Base-by-base conservation (phyloP, 2,113 vertebrate species). In the Otus sunia region DNA sequence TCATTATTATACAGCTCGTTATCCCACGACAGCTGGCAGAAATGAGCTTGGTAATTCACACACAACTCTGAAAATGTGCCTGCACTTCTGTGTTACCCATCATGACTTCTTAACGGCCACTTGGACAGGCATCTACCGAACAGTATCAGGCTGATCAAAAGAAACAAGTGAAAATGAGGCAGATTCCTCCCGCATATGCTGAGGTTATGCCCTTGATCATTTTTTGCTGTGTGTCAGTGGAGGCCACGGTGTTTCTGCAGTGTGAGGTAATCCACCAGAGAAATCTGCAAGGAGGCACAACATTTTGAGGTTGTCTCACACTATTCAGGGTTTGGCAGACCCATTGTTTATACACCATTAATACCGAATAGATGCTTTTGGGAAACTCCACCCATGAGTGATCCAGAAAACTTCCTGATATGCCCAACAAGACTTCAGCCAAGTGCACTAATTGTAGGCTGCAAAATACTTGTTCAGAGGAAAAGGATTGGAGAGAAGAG, bases 371-470 rank as follows among this genome's bases (percentile, higher is more conserved):
- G 77, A 95, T 79, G 80, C 22, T 95, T 94, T 94, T 88, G 89
- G 95, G 94, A 97, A 97, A 95, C 96, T 91, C 92, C 92, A 95
- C 86, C 89, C 84, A 39, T 34, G 36, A 92, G 63, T 0, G 14
- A 89, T 88, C 62, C 59, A 88, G 94, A 95, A 94, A 79, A 62
- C 85, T 97, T 97, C 95, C 95, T 96, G 86, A 75, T 95, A 50
- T 95, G 74, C 86, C 81, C 53, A 82, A 59, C 45, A 68, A 91
- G 49, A 62, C 45, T 85, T 89, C 74, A 95, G 86, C 89, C 66
- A 95, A 95, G 41, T 50, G 53, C 37, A n/a, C 15, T 88, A 85
- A 90, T 23, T 41, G 60, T 68, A 59, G 52, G 53, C 37, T 87
- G 77, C 69, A 95, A 91, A 94, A 90, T 34, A 90, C 59, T 83